A percentile compares a stretch with the other conserved stretches of the same genome.
Evolutionary conservation across 2,113 vertebrate genomes (phyloP).

Genomic region (Chloropsis hardwickii): DNA sequence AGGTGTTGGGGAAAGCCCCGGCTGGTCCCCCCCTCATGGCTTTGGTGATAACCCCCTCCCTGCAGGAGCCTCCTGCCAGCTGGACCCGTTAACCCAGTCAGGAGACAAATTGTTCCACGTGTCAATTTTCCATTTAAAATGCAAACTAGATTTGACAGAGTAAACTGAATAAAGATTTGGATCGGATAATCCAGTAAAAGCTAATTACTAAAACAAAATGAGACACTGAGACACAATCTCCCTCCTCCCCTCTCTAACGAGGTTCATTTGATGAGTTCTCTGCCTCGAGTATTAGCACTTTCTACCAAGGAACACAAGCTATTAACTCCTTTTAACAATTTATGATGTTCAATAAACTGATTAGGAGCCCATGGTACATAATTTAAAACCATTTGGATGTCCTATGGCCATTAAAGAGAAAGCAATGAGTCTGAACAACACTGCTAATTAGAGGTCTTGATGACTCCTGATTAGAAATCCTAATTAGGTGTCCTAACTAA

Average conservation of each 20-base stretch:
- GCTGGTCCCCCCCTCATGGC: neutral
- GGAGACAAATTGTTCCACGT: slow-evolving; percentile 76
- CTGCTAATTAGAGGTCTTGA: slow-evolving; percentile 85
- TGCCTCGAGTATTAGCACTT: slow-evolving; percentile 68
- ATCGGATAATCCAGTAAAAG: slow-evolving; percentile 83
- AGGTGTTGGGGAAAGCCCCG: accelerated
- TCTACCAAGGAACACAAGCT: slow-evolving; percentile 71
- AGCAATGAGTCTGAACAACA: slow-evolving; percentile 76
- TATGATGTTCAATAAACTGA: slow-evolving; percentile 85
- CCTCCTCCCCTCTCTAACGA: slow-evolving; percentile 58
- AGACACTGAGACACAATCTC: slow-evolving; percentile 63
- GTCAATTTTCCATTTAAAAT: slow-evolving; percentile 86
- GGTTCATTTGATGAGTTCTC: slow-evolving; percentile 68
- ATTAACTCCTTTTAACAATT: slow-evolving; percentile 84
- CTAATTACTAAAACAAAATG: slow-evolving; percentile 81
- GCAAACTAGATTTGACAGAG: slow-evolving; percentile 84
- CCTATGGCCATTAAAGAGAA: slow-evolving; percentile 76
- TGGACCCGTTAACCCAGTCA: slow-evolving; percentile 66
- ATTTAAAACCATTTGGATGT: slow-evolving; percentile 76
- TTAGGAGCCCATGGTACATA: slow-evolving; percentile 72
- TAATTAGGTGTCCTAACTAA: slow-evolving; percentile 85
- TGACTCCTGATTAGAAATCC: slow-evolving; percentile 87
- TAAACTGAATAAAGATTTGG: slow-evolving; percentile 78
- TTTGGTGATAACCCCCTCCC: neutral
- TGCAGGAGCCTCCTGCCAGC: neutral